Conservation (phyloP, 2,113 vertebrate species). For the Sceloporus undulatus region DNA sequence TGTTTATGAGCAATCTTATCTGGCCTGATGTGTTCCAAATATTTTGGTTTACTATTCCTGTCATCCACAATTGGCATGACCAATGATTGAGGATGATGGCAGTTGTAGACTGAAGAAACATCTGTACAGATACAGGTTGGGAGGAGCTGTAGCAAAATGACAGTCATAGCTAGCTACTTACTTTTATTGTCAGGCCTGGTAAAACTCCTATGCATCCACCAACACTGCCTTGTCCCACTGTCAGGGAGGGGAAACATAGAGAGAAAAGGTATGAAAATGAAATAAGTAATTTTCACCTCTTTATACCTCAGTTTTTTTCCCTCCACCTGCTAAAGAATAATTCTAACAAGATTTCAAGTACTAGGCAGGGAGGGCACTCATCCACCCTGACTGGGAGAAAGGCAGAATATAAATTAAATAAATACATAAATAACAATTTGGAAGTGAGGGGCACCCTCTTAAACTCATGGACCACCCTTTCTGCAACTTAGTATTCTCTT, state of each 20-base stretch:
- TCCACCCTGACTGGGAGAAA: too few relatives aligned
- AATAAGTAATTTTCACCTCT: neutral
- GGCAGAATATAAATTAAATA: too few relatives aligned
- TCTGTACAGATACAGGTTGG: neutral
- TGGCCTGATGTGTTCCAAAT: neutral
- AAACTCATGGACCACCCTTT: too few relatives aligned
- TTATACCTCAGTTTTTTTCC: neutral
- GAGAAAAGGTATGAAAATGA: accelerated
- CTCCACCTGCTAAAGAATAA: neutral
- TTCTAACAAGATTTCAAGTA: too few relatives aligned
- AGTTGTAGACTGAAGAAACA: neutral
- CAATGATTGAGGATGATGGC: neutral
- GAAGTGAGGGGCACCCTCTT: too few relatives aligned
- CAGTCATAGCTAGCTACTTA: neutral
- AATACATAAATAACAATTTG: too few relatives aligned
- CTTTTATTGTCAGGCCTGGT: neutral
- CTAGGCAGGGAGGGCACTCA: too few relatives aligned
- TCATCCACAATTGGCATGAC: neutral
- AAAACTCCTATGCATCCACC: neutral
- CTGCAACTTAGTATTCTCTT: neutral
- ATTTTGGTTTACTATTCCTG: neutral
- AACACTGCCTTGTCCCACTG: neutral
- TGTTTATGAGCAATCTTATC: neutral
- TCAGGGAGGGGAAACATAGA: neutral
- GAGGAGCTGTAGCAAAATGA: neutral